Conservation (phyloP, 2,113 vertebrate species). For the Cygnus atratus region DNA sequence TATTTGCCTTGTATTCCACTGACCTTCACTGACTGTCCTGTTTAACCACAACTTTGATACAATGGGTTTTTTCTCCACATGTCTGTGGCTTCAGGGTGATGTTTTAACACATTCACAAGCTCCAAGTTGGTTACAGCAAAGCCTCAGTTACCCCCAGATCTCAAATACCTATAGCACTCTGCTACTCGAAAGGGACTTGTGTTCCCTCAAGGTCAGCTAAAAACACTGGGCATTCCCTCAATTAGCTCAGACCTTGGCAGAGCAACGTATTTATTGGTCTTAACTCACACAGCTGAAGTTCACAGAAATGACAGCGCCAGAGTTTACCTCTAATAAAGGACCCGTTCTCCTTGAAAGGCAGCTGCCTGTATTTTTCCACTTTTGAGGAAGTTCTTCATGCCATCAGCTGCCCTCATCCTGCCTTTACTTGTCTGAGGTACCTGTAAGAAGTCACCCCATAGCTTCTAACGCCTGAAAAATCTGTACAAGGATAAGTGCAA, state of each 20-base stretch:
- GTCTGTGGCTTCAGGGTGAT: slow-evolving; percentile 17
- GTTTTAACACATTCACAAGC: background rate
- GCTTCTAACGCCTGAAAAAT: background rate
- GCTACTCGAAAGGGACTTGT: background rate
- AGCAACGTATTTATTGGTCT: background rate
- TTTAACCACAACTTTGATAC: background rate
- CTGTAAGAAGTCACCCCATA: background rate
- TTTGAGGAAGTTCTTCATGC: background rate
- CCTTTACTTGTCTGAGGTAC: background rate
- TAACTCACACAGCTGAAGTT: slow-evolving; percentile 22
- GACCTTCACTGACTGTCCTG: slow-evolving; percentile 28
- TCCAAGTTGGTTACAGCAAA: slow-evolving; percentile 8
- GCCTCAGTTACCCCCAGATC: slow-evolving; percentile 19
- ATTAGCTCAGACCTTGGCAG: slow-evolving; percentile 30
- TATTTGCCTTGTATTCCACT: slow-evolving; percentile 21
- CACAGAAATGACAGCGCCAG: background rate
- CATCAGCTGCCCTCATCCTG: background rate
- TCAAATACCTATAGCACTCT: slow-evolving; percentile 1
- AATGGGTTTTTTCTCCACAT: slow-evolving; percentile 38
- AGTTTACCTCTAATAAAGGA: slow-evolving; percentile 12
- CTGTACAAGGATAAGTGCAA: background rate
- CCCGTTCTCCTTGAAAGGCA: background rate
- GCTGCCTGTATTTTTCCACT: slow-evolving; percentile 51
- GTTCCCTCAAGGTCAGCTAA: slow-evolving; percentile 30
- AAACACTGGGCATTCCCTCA: background rate